These are phyloP conservation scores for Trialeurodes vaporariorum DNA, from an alignment of 1,140 invertebrate species.

Conservation along the genomic window DNA sequence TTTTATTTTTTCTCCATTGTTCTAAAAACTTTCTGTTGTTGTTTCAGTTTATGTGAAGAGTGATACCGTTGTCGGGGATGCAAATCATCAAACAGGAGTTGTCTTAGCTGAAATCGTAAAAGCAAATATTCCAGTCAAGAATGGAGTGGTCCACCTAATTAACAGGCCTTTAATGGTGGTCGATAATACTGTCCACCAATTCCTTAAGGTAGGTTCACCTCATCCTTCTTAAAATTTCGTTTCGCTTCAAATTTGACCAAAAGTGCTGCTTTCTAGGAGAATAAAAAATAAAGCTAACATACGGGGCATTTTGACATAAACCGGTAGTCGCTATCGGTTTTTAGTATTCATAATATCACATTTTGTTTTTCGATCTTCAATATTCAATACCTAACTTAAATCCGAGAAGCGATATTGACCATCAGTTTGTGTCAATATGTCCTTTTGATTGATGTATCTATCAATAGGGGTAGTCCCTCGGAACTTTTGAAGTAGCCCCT, in stretches of 20 bases:
- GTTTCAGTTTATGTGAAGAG: slow-evolving; percentile 76
- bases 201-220: slow-evolving; percentile 75
- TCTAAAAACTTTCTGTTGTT: too few species aligned
- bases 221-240: slow-evolving; percentile 20
- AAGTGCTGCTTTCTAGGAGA: background rate
- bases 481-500: too few species aligned
- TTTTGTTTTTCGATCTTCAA: too few species aligned
- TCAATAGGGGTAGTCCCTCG: too few species aligned
- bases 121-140: slow-evolving; percentile 84
- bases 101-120: slow-evolving; percentile 75
- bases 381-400: too few species aligned
- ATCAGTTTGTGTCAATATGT: too few species aligned
- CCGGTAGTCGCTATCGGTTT: too few species aligned
- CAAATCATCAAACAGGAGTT: slow-evolving; percentile 60
- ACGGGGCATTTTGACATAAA: background rate
- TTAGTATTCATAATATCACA: too few species aligned
- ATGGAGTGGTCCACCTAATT: slow-evolving; percentile 86
- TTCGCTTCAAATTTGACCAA: too few species aligned
- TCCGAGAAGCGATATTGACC: too few species aligned
- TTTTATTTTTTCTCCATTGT: too few species aligned
- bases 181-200: slow-evolving; percentile 68
- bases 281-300: slow-evolving; percentile 5
- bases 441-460: too few species aligned
- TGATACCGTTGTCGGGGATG: slow-evolving; percentile 65
- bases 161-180: slow-evolving; percentile 80